Conservation (phyloP, 2,797 vertebrate genomes). For the Merluccius polli region DNA sequence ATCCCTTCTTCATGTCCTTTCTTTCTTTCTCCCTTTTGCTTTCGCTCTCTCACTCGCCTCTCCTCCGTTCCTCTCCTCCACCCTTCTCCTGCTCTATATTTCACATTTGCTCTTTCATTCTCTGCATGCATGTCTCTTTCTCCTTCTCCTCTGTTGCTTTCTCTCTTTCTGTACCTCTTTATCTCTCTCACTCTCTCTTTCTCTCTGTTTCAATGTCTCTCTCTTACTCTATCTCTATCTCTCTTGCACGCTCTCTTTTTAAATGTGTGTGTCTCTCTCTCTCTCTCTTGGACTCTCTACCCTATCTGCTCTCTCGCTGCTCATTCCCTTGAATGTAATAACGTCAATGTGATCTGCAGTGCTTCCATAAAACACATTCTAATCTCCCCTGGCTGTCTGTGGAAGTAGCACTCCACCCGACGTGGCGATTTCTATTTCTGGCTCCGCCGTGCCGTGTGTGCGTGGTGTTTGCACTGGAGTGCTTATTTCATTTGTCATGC, state of each 20-base stretch:
- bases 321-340: slow-evolving; percentile 52
- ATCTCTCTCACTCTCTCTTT: background rate
- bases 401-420: slow-evolving; percentile 41
- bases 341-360: slow-evolving; percentile 61
- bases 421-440: slow-evolving; percentile 60
- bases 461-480: slow-evolving; percentile 31
- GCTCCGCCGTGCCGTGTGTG: slow-evolving; percentile 48
- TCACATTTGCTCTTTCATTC: background rate
- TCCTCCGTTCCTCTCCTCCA: background rate
- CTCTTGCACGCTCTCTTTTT: too few species aligned
- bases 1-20: background rate
- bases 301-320: slow-evolving; percentile 9
- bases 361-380: slow-evolving; percentile 61
- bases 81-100: background rate
- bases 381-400: slow-evolving; percentile 55
- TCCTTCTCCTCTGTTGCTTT: background rate
- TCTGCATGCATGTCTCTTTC: background rate
- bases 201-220: background rate
- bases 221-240: background rate
- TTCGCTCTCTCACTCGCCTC: background rate
- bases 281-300: slow-evolving; percentile 9
- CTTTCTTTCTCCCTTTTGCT: background rate
- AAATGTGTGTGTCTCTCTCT: too few species aligned
- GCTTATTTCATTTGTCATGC: slow-evolving; percentile 40
- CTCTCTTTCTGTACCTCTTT: background rate